These are phyloP conservation scores for Melanaphis sacchari DNA, from an alignment of 1,140 invertebrate species.

Conservation along the genomic window DNA sequence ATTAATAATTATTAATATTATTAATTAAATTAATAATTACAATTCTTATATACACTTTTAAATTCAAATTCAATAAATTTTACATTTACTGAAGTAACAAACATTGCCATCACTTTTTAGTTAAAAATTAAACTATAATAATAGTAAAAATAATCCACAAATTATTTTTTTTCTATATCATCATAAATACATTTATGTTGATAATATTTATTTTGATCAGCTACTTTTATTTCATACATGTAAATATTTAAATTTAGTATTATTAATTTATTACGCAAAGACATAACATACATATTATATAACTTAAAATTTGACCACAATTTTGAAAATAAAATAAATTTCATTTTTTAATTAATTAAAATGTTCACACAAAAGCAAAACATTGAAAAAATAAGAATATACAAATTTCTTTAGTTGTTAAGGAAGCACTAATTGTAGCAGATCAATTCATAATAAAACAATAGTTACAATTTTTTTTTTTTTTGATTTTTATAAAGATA, in stretches of 20 bases:
- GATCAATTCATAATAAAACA: background rate
- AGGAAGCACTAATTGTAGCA: background rate
- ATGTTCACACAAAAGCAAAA: background rate
- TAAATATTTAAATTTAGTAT: background rate
- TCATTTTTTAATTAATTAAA: background rate
- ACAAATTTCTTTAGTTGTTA: background rate
- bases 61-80: background rate
- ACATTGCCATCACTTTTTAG: background rate
- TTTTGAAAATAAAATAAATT: background rate
- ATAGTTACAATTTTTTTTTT: background rate
- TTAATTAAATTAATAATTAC: too few species aligned
- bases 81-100: background rate
- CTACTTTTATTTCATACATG: background rate
- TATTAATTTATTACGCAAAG: background rate
- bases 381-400: too few species aligned
- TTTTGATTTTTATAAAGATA: background rate
- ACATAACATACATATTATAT: background rate
- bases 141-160: too few species aligned
- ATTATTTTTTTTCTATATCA: background rate
- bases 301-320: background rate
- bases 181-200: background rate
- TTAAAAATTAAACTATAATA: background rate
- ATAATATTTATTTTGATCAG: background rate
- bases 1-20: too few species aligned
- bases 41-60: background rate